Percentiles rank a stretch among this genome's conserved stretches.
Conservation (phyloP, 1,140 invertebrate genomes). For the Pygmarrhopalites habei region DNA sequence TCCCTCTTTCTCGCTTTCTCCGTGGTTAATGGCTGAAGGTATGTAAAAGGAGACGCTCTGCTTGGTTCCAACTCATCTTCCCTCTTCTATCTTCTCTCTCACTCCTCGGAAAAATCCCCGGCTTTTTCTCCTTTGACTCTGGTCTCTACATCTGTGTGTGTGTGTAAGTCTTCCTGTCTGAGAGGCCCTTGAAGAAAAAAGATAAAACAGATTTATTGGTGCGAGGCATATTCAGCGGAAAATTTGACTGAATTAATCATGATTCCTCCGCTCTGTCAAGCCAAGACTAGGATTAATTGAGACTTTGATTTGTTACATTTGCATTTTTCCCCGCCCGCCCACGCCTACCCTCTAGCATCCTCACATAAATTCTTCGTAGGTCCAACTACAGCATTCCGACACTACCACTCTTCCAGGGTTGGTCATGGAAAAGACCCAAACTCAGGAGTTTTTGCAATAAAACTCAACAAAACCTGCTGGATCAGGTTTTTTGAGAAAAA, state of each 20-base stretch:
- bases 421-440: too few species aligned
- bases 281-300: slow-evolving; percentile 14
- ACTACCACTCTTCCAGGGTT: too few species aligned
- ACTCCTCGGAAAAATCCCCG: neutral
- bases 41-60: too few species aligned
- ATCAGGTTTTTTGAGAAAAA: neutral
- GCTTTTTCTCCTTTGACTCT: neutral
- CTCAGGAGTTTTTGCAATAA: too few species aligned
- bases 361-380: too few species aligned
- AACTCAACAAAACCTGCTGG: too few species aligned
- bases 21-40: too few species aligned
- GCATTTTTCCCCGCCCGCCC: neutral
- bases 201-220: slow-evolving; percentile 12
- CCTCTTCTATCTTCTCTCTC: neutral
- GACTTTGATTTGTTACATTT: slow-evolving; percentile 7
- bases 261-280: neutral
- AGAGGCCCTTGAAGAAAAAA: slow-evolving; percentile 2
- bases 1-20: too few species aligned
- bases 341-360: too few species aligned
- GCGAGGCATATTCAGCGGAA: neutral
- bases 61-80: neutral
- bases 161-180: neutral
- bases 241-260: slow-evolving; percentile 18
- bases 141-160: neutral
- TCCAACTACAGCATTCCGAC: too few species aligned